Evolutionary conservation across 2,113 vertebrate species (phyloP).

Genomic region (Mesoclemmys tuberculata): DNA sequence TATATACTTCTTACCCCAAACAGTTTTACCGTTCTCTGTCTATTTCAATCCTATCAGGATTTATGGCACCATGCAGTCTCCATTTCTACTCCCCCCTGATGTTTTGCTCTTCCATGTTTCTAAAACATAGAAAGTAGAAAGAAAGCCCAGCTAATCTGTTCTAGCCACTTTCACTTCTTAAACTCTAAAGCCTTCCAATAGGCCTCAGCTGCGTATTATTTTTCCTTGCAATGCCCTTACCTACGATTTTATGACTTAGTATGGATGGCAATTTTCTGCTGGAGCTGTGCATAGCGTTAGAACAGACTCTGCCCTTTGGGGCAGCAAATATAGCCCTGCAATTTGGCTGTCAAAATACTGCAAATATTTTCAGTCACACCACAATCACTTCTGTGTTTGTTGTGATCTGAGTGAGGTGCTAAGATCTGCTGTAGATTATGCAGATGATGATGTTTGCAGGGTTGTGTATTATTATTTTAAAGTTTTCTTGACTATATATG

Average conservation of each 20-base stretch:
- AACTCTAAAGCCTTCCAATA: too few species aligned
- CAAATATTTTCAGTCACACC: background rate
- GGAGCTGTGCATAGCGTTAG: background rate
- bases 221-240: too few species aligned
- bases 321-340: background rate
- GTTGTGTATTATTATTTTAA: background rate
- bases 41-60: background rate
- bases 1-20: background rate
- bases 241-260: too few species aligned
- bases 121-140: background rate
- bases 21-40: background rate
- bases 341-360: background rate
- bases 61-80: background rate
- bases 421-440: too few species aligned
- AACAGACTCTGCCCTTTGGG: background rate
- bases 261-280: background rate
- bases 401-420: background rate
- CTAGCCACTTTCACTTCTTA: background rate
- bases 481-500: background rate
- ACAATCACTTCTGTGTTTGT: background rate
- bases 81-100: too few species aligned
- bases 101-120: background rate
- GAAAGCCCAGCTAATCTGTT: background rate
- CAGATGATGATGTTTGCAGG: too few species aligned
- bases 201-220: too few species aligned